Percentiles rank a stretch among this genome's conserved stretches.
phyloP scores from a whole-genome alignment of 1,140 invertebrate genomes.

The Scylla paramamosain region DNA sequence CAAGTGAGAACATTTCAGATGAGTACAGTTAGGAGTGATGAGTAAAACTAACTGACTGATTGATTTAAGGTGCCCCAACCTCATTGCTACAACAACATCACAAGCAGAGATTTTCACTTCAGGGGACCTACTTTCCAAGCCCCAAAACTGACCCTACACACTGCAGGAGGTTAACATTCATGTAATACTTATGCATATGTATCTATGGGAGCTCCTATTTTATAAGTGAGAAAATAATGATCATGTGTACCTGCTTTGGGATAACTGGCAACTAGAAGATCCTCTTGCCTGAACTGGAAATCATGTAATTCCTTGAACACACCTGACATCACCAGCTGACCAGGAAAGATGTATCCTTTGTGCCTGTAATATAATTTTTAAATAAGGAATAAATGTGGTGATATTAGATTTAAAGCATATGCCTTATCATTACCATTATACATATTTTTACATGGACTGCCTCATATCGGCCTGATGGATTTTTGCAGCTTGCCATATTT shows the following conservation, averaged over 20 bases:
- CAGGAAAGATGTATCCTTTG: constrained; percentile 78
- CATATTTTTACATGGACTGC: background rate
- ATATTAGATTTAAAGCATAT: background rate
- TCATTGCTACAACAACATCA: too few species aligned
- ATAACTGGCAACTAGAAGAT: constrained; percentile 77
- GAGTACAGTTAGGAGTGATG: too few species aligned
- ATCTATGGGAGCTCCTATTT: too few species aligned
- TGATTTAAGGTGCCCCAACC: too few species aligned
- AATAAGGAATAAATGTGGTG: background rate
- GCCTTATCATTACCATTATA: background rate
- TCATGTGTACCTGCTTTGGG: constrained; percentile 79
- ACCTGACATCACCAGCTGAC: constrained; percentile 77
- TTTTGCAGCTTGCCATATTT: background rate
- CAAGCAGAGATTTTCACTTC: too few species aligned
- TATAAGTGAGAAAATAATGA: too few species aligned
- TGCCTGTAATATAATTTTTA: constrained; percentile 66
- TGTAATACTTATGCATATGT: too few species aligned
- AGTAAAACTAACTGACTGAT: too few species aligned
- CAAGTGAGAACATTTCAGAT: too few species aligned
- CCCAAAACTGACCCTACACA: too few species aligned
- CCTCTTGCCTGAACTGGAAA: constrained; percentile 79
- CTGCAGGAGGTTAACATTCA: too few species aligned
- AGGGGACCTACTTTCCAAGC: too few species aligned
- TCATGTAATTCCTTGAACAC: constrained; percentile 78
- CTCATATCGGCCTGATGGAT: background rate